These are phyloP conservation scores for Thamnophis sirtalis DNA, from an alignment of 2,113 vertebrate genomes.

Conservation along the genomic window DNA sequence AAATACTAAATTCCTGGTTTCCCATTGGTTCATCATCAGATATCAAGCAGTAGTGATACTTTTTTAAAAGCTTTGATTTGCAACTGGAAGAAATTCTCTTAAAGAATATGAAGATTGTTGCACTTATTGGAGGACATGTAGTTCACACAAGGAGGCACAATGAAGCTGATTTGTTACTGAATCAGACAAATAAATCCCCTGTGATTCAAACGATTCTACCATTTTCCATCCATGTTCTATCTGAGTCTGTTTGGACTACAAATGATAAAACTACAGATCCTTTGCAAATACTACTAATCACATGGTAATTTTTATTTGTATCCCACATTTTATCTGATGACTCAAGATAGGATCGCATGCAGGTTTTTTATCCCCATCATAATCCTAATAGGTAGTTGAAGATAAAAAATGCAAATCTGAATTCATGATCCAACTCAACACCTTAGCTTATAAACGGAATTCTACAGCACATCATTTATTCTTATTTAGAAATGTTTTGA, in stretches of 20 bases:
- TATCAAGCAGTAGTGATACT: not conserved
- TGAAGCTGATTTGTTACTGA: not conserved
- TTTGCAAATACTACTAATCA: not conserved
- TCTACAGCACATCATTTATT: not conserved
- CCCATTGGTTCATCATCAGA: not conserved
- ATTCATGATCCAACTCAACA: not conserved
- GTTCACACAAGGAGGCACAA: not conserved
- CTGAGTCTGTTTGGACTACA: not conserved
- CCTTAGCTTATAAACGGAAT: not conserved
- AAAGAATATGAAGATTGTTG: not conserved
- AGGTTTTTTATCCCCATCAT: not conserved
- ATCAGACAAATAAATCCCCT: not conserved
- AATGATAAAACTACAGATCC: not conserved
- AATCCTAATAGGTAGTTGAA: not conserved
- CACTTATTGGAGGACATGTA: not conserved
- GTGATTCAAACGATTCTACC: not conserved
- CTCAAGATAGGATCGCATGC: not conserved
- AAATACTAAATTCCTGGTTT: not conserved
- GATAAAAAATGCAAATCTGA: not conserved
- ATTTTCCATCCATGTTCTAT: not conserved
- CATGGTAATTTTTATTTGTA: not conserved
- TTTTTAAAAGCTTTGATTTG: not conserved
- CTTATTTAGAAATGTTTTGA: not conserved
- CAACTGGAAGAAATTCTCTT: not conserved
- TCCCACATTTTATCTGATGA: not conserved